Conservation (phyloP, 2,888 invertebrate species). For the Cynaeus angustus region DNA sequence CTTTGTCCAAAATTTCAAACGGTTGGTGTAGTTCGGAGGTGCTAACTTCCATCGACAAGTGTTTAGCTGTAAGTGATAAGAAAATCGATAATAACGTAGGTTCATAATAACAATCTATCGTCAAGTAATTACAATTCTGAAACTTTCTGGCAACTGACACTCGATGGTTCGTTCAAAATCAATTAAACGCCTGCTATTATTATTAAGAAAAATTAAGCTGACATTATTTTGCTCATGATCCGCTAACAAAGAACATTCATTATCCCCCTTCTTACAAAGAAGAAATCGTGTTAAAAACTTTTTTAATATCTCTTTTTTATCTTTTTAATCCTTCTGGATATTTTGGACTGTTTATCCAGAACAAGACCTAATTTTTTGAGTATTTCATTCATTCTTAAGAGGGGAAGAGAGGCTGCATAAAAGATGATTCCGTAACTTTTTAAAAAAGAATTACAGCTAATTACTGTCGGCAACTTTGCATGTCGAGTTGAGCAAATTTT, state of each 20-base stretch:
- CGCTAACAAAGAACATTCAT: slow-evolving; percentile 5
- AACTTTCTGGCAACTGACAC: slow-evolving; percentile 15
- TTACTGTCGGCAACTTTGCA: slow-evolving; percentile 12
- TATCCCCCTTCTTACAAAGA: neutral
- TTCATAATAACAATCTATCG: slow-evolving; percentile 17
- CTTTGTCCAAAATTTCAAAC: neutral
- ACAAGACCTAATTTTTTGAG: slow-evolving; percentile 11
- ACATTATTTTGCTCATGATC: slow-evolving; percentile 12
- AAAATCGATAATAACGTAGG: slow-evolving; percentile 26
- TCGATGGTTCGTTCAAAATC: slow-evolving; percentile 14
- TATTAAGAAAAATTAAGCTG: slow-evolving; percentile 11
- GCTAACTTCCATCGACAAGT: slow-evolving; percentile 20
- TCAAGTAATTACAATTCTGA: slow-evolving; percentile 11
- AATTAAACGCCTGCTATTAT: slow-evolving; percentile 18
- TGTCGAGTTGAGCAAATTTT: neutral
- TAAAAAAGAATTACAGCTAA: slow-evolving; percentile 11
- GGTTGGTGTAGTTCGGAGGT: neutral
- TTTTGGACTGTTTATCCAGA: slow-evolving; percentile 14
- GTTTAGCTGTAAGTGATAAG: slow-evolving; percentile 31
- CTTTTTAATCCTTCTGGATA: slow-evolving; percentile 20
- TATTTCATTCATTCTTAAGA: slow-evolving; percentile 1
- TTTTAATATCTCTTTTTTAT: slow-evolving; percentile 8
- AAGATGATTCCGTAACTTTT: slow-evolving; percentile 12
- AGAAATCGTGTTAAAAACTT: slow-evolving; percentile 14
- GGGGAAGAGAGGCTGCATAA: neutral